Percentiles rank a stretch among this genome's conserved stretches.
Conservation (phyloP, 1,140 invertebrate species). For the Habropoda laboriosa region DNA sequence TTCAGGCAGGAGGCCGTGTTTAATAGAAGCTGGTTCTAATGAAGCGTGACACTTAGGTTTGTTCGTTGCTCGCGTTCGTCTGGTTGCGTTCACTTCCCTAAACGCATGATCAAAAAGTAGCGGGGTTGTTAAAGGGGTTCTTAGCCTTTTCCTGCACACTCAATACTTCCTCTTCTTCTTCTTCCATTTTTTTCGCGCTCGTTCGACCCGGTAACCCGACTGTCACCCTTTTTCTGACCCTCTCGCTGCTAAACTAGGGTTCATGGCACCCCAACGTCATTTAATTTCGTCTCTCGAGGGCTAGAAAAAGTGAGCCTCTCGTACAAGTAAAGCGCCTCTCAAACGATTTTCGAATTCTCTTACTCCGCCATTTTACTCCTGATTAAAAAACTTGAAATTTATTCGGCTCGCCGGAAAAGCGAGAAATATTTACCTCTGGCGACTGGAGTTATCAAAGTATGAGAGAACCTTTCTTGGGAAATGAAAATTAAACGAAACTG, state of each 20-base stretch:
- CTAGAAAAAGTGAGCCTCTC: slow-evolving; percentile 24
- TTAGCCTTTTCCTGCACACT: slow-evolving; percentile 31
- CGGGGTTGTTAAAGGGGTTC: slow-evolving; percentile 28
- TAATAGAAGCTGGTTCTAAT: slow-evolving; percentile 28
- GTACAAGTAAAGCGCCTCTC: background rate
- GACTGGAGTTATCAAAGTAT: too few relatives aligned
- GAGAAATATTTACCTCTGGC: background rate
- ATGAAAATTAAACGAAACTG: background rate
- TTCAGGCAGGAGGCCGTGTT: background rate
- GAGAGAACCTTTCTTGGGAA: too few relatives aligned
- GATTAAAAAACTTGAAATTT: slow-evolving; percentile 13
- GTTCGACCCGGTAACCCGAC: slow-evolving; percentile 43
- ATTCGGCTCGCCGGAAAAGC: background rate
- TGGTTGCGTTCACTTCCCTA: slow-evolving; percentile 19
- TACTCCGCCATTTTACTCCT: background rate
- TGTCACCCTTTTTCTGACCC: slow-evolving; percentile 19
- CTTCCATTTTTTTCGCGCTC: slow-evolving; percentile 1
- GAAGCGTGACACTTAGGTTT: slow-evolving; percentile 5
- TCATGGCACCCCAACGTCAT: slow-evolving; percentile 51
- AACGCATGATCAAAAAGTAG: slow-evolving; percentile 35
- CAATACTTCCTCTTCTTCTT: slow-evolving; percentile 39
- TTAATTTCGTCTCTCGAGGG: slow-evolving; percentile 55
- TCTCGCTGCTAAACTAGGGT: slow-evolving; percentile 50
- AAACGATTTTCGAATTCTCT: slow-evolving; percentile 38
- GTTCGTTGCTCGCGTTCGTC: background rate